A percentile compares a stretch with the other conserved stretches of the same genome.
phyloP scores from a whole-genome alignment of 2,888 invertebrate species.

The Morinoia aosen region DNA sequence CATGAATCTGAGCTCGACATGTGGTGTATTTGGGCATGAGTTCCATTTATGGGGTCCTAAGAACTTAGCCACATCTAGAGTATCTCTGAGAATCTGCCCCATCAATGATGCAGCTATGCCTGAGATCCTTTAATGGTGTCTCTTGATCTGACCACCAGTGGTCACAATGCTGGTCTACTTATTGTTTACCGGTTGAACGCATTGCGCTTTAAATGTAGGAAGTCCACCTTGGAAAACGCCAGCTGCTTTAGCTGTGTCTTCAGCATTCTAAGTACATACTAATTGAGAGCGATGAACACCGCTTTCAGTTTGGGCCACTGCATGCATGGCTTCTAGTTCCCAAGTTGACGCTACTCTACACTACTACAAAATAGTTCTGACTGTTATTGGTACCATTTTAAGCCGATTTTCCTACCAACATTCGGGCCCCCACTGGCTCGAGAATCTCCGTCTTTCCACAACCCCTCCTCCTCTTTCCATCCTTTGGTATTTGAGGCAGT shows the following conservation, averaged over 20 bases:
- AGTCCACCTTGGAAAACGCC: background rate
- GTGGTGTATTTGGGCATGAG: no score
- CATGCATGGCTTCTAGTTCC: background rate
- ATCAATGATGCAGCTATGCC: no score
- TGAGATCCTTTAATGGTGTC: no score
- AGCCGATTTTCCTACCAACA: background rate
- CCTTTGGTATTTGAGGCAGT: background rate
- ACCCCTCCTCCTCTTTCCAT: constrained; percentile 7
- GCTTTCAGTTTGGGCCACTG: background rate
- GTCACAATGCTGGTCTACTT: background rate
- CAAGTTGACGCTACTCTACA: background rate
- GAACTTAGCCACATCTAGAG: no score
- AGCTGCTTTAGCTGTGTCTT: background rate
- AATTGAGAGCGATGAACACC: background rate
- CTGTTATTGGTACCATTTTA: background rate
- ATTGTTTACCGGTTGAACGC: background rate
- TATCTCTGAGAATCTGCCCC: no score
- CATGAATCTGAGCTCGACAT: no score
- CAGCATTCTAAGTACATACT: background rate
- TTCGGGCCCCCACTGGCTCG: background rate
- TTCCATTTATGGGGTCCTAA: no score
- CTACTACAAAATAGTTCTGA: background rate
- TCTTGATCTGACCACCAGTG: background rate
- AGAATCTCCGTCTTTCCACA: background rate
- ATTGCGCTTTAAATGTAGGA: background rate